Evolutionary conservation across 2,113 vertebrate species (phyloP).

Genomic region (Burhinus bistriatus): DNA sequence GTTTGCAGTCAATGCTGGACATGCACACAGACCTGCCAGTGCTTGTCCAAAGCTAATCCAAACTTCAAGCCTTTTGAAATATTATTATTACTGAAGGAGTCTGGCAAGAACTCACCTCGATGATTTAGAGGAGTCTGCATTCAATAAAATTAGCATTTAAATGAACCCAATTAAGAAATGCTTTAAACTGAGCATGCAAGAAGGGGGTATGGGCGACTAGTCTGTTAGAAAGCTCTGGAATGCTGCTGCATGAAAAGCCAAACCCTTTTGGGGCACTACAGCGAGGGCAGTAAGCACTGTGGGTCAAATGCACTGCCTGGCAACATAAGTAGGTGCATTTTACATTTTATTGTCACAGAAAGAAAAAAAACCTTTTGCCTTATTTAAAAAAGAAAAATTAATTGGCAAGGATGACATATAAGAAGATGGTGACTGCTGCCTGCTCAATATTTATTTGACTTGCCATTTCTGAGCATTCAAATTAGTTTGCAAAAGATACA

Average conservation of each 20-base stretch:
- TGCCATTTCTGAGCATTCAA: not conserved
- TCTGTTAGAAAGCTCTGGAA: not conserved
- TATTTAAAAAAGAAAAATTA: not conserved
- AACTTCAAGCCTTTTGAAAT: constrained; percentile 6
- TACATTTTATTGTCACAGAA: not conserved
- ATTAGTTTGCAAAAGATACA: constrained; percentile 13
- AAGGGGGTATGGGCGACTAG: not conserved
- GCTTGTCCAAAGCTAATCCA: not conserved
- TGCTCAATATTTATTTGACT: constrained; percentile 27
- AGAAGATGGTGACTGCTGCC: constrained; percentile 12
- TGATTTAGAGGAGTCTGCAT: constrained; percentile 28
- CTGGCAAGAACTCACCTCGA: constrained; percentile 22
- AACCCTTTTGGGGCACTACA: not conserved
- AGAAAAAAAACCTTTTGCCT: not conserved
- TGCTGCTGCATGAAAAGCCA: not conserved
- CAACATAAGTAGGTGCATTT: not conserved
- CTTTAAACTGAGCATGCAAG: not conserved
- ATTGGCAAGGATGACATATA: not conserved
- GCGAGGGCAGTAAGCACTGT: not conserved
- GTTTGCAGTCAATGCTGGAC: not conserved
- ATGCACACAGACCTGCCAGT: not conserved
- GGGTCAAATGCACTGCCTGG: not conserved
- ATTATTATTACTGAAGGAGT: not conserved
- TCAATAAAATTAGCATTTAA: constrained; percentile 65
- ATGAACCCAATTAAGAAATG: constrained; percentile 55